Evolutionary conservation across 2,888 invertebrate genomes (phyloP).

Genomic region (Rhimphoctona megacephalus): DNA sequence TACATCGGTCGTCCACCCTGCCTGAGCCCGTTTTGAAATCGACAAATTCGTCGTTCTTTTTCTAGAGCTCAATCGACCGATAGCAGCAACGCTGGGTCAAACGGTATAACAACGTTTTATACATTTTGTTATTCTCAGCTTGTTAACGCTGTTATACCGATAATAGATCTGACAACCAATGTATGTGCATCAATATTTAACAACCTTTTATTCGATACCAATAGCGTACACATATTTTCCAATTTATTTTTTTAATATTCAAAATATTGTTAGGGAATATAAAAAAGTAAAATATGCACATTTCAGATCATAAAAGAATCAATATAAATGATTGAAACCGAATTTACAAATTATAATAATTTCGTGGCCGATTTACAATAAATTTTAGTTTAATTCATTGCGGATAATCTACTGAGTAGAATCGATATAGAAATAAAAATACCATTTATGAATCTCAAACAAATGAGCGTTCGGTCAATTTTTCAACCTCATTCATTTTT

Average conservation of each 20-base stretch:
- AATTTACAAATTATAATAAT: neutral
- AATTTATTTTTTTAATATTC: neutral
- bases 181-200: neutral
- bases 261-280: neutral
- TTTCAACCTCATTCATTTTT: neutral
- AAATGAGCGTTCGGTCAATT: neutral
- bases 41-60: conserved; percentile 56
- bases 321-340: neutral
- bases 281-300: neutral
- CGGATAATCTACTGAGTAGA: neutral
- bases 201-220: conserved; percentile 7
- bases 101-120: neutral
- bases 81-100: neutral
- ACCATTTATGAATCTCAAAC: neutral
- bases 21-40: neutral
- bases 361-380: neutral
- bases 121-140: conserved; percentile 13
- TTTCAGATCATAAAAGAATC: neutral
- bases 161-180: conserved; percentile 17
- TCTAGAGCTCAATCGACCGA: neutral
- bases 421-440: neutral
- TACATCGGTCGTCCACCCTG: neutral
- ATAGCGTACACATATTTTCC: neutral
- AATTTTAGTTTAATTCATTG: neutral
- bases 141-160: conserved; percentile 25